Evolutionary conservation across 2,797 vertebrate species (phyloP).

Genomic region (Echiichthys vipera): DNA sequence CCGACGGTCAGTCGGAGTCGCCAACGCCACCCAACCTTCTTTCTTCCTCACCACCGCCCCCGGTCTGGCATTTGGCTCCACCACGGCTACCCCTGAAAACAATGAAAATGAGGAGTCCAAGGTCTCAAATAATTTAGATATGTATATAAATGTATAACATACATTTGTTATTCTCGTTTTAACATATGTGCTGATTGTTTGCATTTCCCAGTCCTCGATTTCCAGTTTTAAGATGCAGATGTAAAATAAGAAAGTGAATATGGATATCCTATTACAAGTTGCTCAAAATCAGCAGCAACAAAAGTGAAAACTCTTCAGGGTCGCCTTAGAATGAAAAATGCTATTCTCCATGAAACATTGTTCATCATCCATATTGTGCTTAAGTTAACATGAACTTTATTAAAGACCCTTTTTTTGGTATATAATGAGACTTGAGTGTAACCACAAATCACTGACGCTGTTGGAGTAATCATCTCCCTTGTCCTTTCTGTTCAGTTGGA

Average conservation of each 20-base stretch:
- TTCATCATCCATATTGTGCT: background rate
- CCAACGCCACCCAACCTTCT: constrained; percentile 82
- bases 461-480: background rate
- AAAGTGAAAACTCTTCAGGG: background rate
- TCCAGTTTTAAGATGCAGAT: background rate
- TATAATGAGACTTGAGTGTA: background rate
- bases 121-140: constrained; percentile 44
- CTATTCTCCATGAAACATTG: too few species aligned
- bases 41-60: constrained; percentile 71
- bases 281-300: background rate
- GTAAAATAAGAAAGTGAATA: background rate
- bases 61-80: constrained; percentile 73
- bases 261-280: background rate
- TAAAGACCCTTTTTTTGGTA: too few species aligned
- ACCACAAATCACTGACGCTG: background rate
- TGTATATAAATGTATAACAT: background rate
- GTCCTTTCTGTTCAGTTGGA: constrained; percentile 64
- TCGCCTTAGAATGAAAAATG: too few species aligned
- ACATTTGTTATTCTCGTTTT: background rate
- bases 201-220: background rate
- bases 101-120: constrained; percentile 78
- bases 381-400: background rate
- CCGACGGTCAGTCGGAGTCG: constrained; percentile 87
- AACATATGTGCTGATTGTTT: background rate
- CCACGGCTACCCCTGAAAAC: constrained; percentile 63